These are phyloP conservation scores for Amiota minor DNA, from an alignment of 2,888 invertebrate genomes.

Conservation along the genomic window DNA sequence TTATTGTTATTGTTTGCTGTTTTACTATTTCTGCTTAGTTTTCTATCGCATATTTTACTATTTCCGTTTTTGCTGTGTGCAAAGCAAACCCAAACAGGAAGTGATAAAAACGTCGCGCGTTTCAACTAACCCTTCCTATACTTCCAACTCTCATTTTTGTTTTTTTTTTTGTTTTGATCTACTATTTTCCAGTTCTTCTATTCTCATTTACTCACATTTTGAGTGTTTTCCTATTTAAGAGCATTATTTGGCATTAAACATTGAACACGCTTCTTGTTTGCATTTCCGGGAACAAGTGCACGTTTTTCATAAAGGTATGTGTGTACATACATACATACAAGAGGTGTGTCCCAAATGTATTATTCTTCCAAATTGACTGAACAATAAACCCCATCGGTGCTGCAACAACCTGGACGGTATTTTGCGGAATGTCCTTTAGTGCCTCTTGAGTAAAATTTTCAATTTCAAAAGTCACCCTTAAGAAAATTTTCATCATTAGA, in stretches of 20 bases:
- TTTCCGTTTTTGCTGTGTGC: constrained; percentile 31
- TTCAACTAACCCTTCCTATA: not conserved
- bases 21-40: constrained; percentile 23
- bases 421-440: not conserved
- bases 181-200: not conserved
- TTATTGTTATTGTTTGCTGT: constrained; percentile 35
- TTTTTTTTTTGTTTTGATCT: not conserved
- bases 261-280: constrained; percentile 17
- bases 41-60: constrained; percentile 24
- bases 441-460: not conserved
- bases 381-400: too few relatives aligned
- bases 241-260: not conserved
- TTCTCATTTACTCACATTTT: too few relatives aligned
- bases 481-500: too few relatives aligned
- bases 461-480: too few relatives aligned
- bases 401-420: too few relatives aligned
- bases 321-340: too few relatives aligned
- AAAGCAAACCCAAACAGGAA: constrained; percentile 36
- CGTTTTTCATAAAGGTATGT: too few relatives aligned
- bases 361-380: too few relatives aligned
- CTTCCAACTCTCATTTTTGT: not conserved
- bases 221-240: not conserved
- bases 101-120: constrained; percentile 24
- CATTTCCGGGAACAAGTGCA: constrained; percentile 5
- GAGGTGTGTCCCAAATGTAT: too few relatives aligned